phyloP scores from a whole-genome alignment of 1,140 invertebrate species.

The Sipha flava region DNA sequence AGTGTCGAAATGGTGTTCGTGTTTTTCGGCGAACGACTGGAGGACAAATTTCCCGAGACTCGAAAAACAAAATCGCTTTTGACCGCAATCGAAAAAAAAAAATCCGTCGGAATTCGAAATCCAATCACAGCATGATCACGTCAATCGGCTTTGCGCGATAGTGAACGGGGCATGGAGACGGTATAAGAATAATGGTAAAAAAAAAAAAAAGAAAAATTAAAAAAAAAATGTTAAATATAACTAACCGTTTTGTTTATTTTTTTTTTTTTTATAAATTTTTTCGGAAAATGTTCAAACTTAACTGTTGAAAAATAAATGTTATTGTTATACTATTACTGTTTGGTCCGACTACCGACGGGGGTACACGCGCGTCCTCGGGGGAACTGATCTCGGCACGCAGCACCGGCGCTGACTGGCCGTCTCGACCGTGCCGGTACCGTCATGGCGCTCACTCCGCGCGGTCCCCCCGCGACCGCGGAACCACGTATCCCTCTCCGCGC shows the following conservation, averaged over 20 bases:
- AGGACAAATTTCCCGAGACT: neutral
- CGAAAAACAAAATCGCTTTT: neutral
- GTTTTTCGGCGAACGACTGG: neutral
- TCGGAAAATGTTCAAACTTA: neutral
- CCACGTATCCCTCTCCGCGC: neutral
- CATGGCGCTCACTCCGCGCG: neutral
- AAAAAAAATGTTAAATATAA: neutral
- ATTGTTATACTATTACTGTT: too few species aligned
- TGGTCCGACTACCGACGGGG: conserved; percentile 11
- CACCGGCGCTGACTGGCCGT: conserved; percentile 25
- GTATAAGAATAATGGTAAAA: too few species aligned
- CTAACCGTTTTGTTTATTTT: neutral
- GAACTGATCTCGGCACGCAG: conserved; percentile 31
- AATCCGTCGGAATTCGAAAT: conserved; percentile 13
- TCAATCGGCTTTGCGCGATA: too few species aligned
- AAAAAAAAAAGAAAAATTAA: neutral
- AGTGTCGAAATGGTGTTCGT: too few species aligned
- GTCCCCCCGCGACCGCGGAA: neutral
- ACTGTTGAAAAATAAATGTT: too few species aligned
- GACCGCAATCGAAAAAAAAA: neutral
- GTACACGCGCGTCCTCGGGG: neutral
- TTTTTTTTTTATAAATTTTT: neutral
- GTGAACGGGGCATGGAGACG: too few species aligned
- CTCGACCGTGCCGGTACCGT: conserved; percentile 6
- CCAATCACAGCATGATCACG: neutral